A percentile compares a stretch with the other conserved stretches of the same genome.
These are phyloP conservation scores for Bombus confusus DNA, from an alignment of 1,140 invertebrate species.

Conservation along the genomic window DNA sequence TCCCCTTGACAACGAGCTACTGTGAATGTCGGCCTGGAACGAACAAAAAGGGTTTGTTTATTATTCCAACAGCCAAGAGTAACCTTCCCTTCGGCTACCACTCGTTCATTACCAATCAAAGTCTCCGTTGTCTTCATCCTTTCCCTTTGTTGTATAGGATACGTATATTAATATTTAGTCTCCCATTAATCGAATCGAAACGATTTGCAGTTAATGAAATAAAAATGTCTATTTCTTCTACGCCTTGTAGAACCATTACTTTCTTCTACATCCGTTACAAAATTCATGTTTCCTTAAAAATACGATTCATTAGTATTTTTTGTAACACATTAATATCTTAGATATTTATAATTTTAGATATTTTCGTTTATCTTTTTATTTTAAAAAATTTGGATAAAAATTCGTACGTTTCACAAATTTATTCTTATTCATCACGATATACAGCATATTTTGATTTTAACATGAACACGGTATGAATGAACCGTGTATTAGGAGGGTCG, in stretches of 20 bases:
- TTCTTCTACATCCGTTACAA: background rate
- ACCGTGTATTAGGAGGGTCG: too few species aligned
- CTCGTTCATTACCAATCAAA: background rate
- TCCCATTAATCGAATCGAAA: background rate
- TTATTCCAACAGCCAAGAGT: constrained; percentile 54
- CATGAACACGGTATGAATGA: background rate
- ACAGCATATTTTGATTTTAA: background rate
- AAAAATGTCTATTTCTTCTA: background rate
- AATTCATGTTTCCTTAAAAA: background rate
- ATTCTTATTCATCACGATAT: background rate
- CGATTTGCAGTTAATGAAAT: background rate
- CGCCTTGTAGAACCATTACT: background rate
- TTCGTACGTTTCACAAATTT: background rate
- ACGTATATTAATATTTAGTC: background rate
- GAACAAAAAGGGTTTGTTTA: constrained; percentile 63
- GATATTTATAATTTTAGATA: background rate
- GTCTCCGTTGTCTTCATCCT: background rate
- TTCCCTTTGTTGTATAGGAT: background rate
- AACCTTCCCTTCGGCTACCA: constrained; percentile 17
- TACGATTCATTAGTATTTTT: background rate
- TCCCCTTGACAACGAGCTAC: constrained; percentile 40
- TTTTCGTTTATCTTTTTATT: background rate
- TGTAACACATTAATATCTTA: background rate
- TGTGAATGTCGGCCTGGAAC: constrained; percentile 4
- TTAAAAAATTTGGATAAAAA: too few species aligned